A percentile compares a stretch with the other conserved stretches of the same genome.
Conservation (phyloP, 1,140 invertebrate species). For the Grapholita molesta region DNA sequence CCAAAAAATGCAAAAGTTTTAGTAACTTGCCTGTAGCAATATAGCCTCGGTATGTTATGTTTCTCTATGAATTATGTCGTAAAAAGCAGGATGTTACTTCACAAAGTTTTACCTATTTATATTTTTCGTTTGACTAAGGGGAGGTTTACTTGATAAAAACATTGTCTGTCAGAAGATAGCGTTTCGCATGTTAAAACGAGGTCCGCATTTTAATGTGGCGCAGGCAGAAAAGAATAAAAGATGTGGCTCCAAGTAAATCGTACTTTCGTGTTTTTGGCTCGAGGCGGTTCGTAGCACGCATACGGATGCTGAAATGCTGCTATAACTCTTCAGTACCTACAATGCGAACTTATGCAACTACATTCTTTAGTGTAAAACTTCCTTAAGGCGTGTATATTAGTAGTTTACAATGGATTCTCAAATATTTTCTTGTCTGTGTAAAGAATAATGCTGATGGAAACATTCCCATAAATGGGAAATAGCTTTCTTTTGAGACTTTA, state of each 20-base stretch:
- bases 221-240: constrained; percentile 33
- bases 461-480: too few relatives aligned
- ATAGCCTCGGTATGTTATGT: background rate
- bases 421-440: background rate
- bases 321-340: constrained; percentile 36
- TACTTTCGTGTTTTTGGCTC: constrained; percentile 46
- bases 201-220: constrained; percentile 34
- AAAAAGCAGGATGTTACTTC: background rate
- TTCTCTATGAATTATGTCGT: background rate
- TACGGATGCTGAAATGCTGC: constrained; percentile 41
- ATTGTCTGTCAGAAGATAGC: constrained; percentile 27
- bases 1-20: background rate
- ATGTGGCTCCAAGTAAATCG: constrained; percentile 31
- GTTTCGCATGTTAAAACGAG: constrained; percentile 38
- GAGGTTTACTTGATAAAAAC: constrained; percentile 34
- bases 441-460: too few relatives aligned
- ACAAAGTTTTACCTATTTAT: constrained; percentile 11
- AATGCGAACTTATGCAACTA: constrained; percentile 27
- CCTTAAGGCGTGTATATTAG: background rate
- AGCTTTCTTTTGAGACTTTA: too few relatives aligned
- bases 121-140: constrained; percentile 32
- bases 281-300: constrained; percentile 31
- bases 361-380: background rate
- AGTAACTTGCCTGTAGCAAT: background rate
- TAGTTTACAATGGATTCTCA: background rate